Evolutionary conservation across 2,797 vertebrate species (phyloP).

Genomic region (Enteromius anoplus): DNA sequence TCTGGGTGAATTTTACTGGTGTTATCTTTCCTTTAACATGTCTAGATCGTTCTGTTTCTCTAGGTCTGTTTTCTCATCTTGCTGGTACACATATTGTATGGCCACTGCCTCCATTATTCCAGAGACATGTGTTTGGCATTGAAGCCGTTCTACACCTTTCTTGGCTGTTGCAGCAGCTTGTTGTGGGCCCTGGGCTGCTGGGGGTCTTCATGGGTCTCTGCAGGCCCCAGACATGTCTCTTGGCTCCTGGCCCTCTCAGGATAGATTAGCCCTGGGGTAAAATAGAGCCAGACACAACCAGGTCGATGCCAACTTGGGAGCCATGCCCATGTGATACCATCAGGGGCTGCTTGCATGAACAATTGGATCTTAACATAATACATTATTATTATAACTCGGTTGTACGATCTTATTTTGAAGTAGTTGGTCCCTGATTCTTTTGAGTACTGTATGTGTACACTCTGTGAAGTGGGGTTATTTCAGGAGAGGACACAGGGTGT

Average conservation of each 20-base stretch:
- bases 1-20: background rate
- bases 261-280: slow-evolving; percentile 53
- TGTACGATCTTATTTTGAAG: background rate
- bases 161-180: slow-evolving; percentile 45
- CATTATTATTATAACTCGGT: background rate
- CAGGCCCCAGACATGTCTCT: slow-evolving; percentile 48
- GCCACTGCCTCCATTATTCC: slow-evolving; percentile 7
- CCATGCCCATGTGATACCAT: slow-evolving; percentile 16
- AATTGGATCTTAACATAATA: background rate
- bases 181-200: slow-evolving; percentile 39
- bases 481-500: background rate
- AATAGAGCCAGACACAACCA: slow-evolving; percentile 35
- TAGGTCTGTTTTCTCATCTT: slow-evolving; percentile 15
- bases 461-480: slow-evolving; percentile 11
- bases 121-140: slow-evolving; percentile 40
- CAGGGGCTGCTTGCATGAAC: background rate
- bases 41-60: background rate
- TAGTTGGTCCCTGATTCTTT: background rate
- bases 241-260: slow-evolving; percentile 36
- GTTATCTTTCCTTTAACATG: background rate
- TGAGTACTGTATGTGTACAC: background rate
- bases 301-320: slow-evolving; percentile 44
- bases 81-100: background rate
- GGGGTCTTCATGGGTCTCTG: slow-evolving; percentile 44
- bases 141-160: slow-evolving; percentile 48